Evolutionary conservation across 2,113 vertebrate genomes (phyloP), one percentile per base, ranked within the genome.

Genomic region (Periophthalmodon schlosseri): DNA sequence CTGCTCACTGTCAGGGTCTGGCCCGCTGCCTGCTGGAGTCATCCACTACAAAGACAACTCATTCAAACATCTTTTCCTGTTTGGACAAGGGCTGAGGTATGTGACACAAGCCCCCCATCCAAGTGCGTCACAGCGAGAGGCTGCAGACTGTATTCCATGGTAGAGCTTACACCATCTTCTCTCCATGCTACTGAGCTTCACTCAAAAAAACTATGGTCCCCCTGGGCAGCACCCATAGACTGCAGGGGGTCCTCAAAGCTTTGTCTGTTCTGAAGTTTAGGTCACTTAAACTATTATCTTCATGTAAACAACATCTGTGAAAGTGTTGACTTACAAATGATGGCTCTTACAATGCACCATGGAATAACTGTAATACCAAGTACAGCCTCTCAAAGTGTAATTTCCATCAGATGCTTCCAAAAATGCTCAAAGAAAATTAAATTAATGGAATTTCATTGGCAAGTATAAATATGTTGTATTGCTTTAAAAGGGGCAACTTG

Each of bases 71-170:
- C 84, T 79, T 78, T 92, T 93, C 86, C 88, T 93, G 91, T 93
- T 93, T 93, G 91, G 88, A 93, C 88, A 91, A 86, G 79, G 79
- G 81, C 85, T 82, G 74, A 85, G 87, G 83, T 84, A 89, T 90
- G 87, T 84, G 77, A 36, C 67, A 72, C 66, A 76, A 84, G 49
- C 80, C 84, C 79, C 69, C 63, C 67, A 74, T 74, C 77, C 61
- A 61, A 85, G 46, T 68, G 73, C 54, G 56, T 81, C 69, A 74
- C 71, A 44, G 63, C 36, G 71, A 77, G 87, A 66, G 78, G 34
- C 63, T 5, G 73, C 67, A 76, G 71, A 21, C 36, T 60, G 73
- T 77, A 68, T 36, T 70, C 56, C 58, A 69, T 60, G 66, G 69
- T 63, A 65, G 60, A 44, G 23, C 50, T 20, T 52, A 78, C 36